Evolutionary conservation across 2,797 vertebrate species (phyloP), one percentile per base, ranked within the genome.

Genomic region (Manis pentadactyla): DNA sequence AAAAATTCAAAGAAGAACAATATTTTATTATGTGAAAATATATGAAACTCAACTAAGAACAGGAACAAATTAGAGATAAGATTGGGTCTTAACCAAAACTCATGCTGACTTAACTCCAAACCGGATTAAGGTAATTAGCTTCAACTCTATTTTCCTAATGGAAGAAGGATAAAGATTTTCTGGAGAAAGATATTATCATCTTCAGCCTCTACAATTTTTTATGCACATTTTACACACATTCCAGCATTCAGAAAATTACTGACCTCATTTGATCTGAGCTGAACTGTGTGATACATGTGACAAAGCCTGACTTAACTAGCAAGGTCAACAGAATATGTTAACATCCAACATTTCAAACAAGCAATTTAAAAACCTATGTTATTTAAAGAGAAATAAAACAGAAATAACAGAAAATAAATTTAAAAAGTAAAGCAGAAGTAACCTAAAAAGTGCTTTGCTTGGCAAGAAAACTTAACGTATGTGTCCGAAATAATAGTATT

Each of bases 351-450:
- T 68, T 84, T 37, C 57, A 87, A 90, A 53, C n/a, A 91, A 74
- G 8, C 7, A 31, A 71, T n/a, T 61, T 87, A 55, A 89, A 55
- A 89, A 89, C 42, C 21, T 69, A 71, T 19, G 17, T 37, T 64
- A 74, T 73, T 81, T 81, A 94, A 95, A 82, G 13, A 94, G 92
- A 87, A 93, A 59, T 34, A 87, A 90, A 94, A 78, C 5, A 39
- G 7, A 84, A 78, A 29, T 61, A 93, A 82, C 1, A 87, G 13
- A 46, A 46, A 46, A 46, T 46, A 46, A 46, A 74, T 73, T 81
- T 81, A 94, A 95, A 82, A 11, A 94, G 94, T 34, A 87, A 90
- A 94, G 73, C 5, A 39, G 8, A 84, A 78, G 13, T 81, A 46
- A 86, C n/a, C 25, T 81, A 55, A 83, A 46, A 85, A 87, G 31